Evolutionary conservation across 92 coral and sea anemone species (phyloP).

Genomic region (Siderastrea siderea): DNA sequence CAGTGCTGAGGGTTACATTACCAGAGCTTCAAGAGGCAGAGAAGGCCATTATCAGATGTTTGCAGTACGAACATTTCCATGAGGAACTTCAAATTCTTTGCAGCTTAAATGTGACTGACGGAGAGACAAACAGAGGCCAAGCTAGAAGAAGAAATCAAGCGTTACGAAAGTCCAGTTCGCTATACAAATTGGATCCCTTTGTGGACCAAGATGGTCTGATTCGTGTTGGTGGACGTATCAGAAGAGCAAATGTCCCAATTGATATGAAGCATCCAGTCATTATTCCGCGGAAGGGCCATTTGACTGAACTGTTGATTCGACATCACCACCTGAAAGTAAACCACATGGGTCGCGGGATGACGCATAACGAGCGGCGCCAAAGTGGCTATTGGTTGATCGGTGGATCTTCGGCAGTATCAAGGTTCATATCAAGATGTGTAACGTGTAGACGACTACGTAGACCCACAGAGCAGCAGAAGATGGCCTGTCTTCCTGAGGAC

Average conservation of each 20-base stretch:
- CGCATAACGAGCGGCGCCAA: conserved; percentile 5
- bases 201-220: conserved; percentile 17
- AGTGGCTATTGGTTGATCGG: conserved; percentile 29
- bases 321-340: conserved; percentile 27
- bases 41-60: conserved; percentile 34
- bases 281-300: neutral
- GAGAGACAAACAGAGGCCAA: conserved; percentile 13
- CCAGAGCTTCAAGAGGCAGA: neutral
- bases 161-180: conserved; percentile 25
- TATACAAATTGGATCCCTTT: conserved; percentile 35
- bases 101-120: conserved; percentile 26
- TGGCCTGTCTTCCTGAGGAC: conserved; percentile 32
- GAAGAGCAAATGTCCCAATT: neutral
- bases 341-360: conserved; percentile 29
- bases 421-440: conserved; percentile 37
- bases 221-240: neutral
- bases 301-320: neutral
- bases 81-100: conserved; percentile 49
- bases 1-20: no score
- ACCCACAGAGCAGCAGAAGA: conserved; percentile 29
- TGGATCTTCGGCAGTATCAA: no score
- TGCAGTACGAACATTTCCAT: conserved; percentile 33
- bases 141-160: conserved; percentile 9
- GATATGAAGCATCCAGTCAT: conserved; percentile 1
- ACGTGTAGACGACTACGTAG: neutral